phyloP scores from a whole-genome alignment of 2,113 vertebrate species.

The Chlorodrepanis virens region DNA sequence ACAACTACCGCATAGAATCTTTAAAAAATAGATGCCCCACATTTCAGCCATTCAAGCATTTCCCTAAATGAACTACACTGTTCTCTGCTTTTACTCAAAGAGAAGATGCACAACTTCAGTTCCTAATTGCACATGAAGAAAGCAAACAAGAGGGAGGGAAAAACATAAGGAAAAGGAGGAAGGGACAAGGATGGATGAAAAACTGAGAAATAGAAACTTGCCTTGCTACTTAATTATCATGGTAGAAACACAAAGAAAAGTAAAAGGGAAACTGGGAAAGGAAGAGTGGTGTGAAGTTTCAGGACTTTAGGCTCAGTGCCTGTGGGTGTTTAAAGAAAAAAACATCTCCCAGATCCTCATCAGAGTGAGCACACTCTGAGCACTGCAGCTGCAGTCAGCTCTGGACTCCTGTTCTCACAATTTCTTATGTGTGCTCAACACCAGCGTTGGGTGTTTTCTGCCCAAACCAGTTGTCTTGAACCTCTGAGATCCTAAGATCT shows the following conservation, averaged over 20 bases:
- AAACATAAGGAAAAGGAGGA: background rate
- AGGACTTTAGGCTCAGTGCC: background rate
- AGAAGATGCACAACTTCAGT: background rate
- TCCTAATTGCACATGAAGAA: background rate
- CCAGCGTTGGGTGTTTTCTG: background rate
- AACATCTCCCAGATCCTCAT: background rate
- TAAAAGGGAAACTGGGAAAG: background rate
- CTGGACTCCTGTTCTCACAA: background rate
- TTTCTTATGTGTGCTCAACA: background rate
- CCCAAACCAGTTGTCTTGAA: background rate
- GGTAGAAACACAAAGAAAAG: background rate
- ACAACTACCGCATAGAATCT: background rate
- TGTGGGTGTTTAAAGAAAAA: background rate
- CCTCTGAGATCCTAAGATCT: background rate
- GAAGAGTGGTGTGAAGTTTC: background rate
- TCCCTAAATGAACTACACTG: background rate
- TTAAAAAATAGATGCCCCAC: background rate
- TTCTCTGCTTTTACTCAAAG: background rate
- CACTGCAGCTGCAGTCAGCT: background rate
- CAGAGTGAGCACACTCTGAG: background rate
- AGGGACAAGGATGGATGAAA: background rate
- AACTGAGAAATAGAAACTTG: background rate
- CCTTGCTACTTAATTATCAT: background rate
- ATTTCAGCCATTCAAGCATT: background rate
- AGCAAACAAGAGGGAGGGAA: background rate